phyloP scores from a whole-genome alignment of 2,113 vertebrate genomes.

The Clupea harengus region DNA sequence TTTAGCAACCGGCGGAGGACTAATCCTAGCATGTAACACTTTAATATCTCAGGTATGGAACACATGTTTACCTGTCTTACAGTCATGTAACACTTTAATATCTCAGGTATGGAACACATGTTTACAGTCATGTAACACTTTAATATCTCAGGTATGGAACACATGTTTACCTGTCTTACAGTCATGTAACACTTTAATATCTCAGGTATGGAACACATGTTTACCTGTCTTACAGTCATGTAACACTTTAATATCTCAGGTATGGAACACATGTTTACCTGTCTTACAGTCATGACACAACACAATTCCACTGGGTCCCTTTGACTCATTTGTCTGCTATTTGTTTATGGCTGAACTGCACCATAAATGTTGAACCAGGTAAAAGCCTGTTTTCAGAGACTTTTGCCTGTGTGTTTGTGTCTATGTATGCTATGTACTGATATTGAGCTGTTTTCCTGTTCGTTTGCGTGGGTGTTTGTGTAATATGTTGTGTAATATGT shows the following conservation, averaged over 20 bases:
- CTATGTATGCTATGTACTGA: no score
- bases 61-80: no score
- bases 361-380: not conserved
- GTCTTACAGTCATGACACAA: not conserved
- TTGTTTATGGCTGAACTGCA: not conserved
- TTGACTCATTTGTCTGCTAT: not conserved
- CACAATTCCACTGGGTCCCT: not conserved
- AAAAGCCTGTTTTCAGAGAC: no score
- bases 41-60: constrained; percentile 91
- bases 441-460: no score
- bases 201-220: not conserved
- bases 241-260: constrained; percentile 66
- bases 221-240: constrained; percentile 58
- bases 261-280: no score
- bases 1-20: constrained; percentile 79
- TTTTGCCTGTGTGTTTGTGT: no score
- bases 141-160: not conserved
- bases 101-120: not conserved
- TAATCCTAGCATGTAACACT: constrained; percentile 85
- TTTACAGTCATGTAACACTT: not conserved
- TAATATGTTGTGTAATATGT: no score
- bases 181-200: no score
- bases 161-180: not conserved
- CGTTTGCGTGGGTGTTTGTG: no score
- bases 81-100: no score